These are phyloP conservation scores for Excalfactoria chinensis DNA, from an alignment of 2,113 vertebrate species.

Conservation along the genomic window DNA sequence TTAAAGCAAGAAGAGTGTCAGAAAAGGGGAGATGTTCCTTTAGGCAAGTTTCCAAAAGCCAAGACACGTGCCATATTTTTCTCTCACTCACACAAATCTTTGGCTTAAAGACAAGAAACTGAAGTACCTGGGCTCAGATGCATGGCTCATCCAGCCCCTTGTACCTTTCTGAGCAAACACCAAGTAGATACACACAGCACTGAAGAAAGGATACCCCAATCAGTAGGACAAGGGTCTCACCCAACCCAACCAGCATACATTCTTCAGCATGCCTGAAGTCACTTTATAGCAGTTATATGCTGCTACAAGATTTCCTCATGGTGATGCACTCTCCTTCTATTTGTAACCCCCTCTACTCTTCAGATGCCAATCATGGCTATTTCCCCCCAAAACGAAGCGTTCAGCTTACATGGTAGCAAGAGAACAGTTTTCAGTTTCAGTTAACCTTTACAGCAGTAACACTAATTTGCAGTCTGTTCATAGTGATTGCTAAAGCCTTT, in stretches of 20 bases:
- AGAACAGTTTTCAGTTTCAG: constrained; percentile 51
- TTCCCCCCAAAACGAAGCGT: not conserved
- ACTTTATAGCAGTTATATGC: not conserved
- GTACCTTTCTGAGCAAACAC: not conserved
- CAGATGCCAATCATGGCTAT: not conserved
- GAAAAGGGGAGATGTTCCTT: not conserved
- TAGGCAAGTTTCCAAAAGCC: not conserved
- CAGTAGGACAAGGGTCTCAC: not conserved
- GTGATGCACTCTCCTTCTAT: not conserved
- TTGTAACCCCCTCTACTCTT: not conserved
- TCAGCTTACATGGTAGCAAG: not conserved
- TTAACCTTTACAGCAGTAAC: constrained; percentile 63
- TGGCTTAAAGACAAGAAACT: not conserved
- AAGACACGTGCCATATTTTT: not conserved
- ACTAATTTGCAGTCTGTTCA: constrained; percentile 44
- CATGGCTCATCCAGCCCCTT: not conserved
- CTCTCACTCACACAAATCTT: not conserved
- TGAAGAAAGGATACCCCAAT: not conserved
- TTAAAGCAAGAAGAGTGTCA: not conserved
- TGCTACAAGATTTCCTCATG: not conserved
- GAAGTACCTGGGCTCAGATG: not conserved
- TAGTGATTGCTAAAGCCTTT: constrained; percentile 18
- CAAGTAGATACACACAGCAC: not conserved
- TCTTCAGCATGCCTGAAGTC: not conserved
- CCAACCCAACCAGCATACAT: not conserved